Base-by-base conservation (phyloP, 2,888 invertebrate genomes). In the Trissonchulus latispiculum region DNA sequence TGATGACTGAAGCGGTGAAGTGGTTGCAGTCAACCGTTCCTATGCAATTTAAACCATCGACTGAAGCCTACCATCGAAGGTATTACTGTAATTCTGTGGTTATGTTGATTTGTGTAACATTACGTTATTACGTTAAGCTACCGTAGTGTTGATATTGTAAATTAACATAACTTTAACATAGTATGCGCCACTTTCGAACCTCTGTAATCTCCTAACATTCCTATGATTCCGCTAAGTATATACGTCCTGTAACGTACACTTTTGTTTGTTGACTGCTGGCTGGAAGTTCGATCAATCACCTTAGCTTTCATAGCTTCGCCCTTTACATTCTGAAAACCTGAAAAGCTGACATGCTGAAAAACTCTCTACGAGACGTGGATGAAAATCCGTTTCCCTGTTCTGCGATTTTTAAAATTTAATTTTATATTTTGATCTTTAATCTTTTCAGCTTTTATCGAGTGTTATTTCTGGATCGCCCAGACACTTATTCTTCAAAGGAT, bases 1-100 rank as follows among this genome's bases (percentile, higher is more conserved):
- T n/a, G 8, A 48, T 48, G 48, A 8, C 36, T n/a, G 59, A 93
- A 80, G 90, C 92, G 36, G 88, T 95, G 0, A 89, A 89, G 79
- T 96, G 95, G 95, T 86, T 96, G 81, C 90, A 92, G 78, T 90
- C 90, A 77, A 87, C 89, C 3, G 93, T 91, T 1, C 88, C 90
- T 70, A 87, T 89, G 74, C 85, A 90, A 76, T 93, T 90, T 83
- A 87, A 89, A 33, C 89, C 92, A 1, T 87, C 88, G 36, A 85
- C 89, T 0, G 87, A 87, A 37, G 92, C 92, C 79, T 91, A 90
- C 80, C 87, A 89, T n/a, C n/a, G n/a, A n/a, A n/a, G n/a, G n/a
- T n/a, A n/a, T n/a, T n/a, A n/a, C n/a, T n/a, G n/a, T n/a, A n/a
- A n/a, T n/a, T n/a, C n/a, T n/a, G n/a, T n/a, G n/a, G n/a, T n/a